Evolutionary conservation across 1,140 invertebrate genomes (phyloP).

Genomic region (Ceratina australensis): DNA sequence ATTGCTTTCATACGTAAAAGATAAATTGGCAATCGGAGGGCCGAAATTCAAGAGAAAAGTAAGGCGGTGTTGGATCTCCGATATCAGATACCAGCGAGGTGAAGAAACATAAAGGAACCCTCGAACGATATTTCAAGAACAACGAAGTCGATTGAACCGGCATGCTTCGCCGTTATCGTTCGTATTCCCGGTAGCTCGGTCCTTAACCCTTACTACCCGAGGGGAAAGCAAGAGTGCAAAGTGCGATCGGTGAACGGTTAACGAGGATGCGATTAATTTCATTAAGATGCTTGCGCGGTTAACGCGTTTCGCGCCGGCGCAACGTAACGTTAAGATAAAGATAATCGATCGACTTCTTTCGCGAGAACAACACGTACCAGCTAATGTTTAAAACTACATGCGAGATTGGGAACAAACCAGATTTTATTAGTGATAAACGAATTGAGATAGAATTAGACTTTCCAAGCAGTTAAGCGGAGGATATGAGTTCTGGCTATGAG

Average conservation of each 20-base stretch:
- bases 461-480: too few species aligned
- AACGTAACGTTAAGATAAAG: slow-evolving; percentile 2
- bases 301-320: not conserved
- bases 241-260: not conserved
- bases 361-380: not conserved
- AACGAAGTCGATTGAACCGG: slow-evolving; percentile 12
- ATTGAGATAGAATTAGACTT: too few species aligned
- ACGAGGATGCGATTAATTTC: slow-evolving; percentile 30
- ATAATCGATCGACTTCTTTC: slow-evolving; percentile 5
- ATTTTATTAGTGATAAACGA: too few species aligned
- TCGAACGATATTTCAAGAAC: not conserved
- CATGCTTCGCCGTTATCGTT: slow-evolving; percentile 3
- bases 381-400: not conserved
- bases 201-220: not conserved
- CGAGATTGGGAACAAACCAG: too few species aligned
- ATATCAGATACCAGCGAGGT: too few species aligned
- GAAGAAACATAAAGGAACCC: too few species aligned
- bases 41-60: not conserved
- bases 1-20: too few species aligned
- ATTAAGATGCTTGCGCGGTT: not conserved
- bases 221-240: not conserved
- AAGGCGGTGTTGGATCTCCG: not conserved
- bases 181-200: not conserved
- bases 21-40: not conserved
- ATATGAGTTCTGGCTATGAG: too few species aligned